Conservation (phyloP, 2,888 invertebrate genomes). For the Mystacides longicornis region DNA sequence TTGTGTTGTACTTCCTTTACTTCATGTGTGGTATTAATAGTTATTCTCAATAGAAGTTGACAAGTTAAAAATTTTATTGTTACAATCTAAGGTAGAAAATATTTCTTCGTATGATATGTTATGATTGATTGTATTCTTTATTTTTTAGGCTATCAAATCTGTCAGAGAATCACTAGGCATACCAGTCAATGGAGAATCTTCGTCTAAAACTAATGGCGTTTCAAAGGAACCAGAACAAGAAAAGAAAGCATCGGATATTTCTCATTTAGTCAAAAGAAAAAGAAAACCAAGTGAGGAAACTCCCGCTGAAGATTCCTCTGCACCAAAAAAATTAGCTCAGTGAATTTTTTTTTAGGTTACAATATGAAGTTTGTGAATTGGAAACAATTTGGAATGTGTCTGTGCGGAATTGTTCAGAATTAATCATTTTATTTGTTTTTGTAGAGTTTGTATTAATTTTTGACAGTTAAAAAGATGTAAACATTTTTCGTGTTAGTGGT, state of each 20-base stretch:
- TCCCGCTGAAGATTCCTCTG: slow-evolving; percentile 37
- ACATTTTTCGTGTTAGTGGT: too few relatives aligned
- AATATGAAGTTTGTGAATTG: neutral
- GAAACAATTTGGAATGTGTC: too few relatives aligned
- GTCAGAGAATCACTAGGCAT: slow-evolving; percentile 32
- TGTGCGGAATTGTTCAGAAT: too few relatives aligned
- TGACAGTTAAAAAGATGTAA: too few relatives aligned
- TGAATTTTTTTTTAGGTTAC: slow-evolving; percentile 3
- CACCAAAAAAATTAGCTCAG: slow-evolving; percentile 46
- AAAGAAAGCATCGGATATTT: slow-evolving; percentile 67
- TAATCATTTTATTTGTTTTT: too few relatives aligned
- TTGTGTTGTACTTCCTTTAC: neutral
- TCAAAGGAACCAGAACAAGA: slow-evolving; percentile 32
- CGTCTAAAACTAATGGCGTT: slow-evolving; percentile 19
- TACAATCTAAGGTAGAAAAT: slow-evolving; percentile 9
- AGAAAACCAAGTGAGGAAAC: slow-evolving; percentile 59
- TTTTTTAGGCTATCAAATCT: slow-evolving; percentile 34
- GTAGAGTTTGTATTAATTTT: too few relatives aligned
- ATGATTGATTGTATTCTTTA: slow-evolving; percentile 15
- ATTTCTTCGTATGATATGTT: neutral
- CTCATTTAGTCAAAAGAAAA: slow-evolving; percentile 74
- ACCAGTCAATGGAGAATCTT: slow-evolving; percentile 24
- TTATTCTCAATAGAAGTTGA: neutral
- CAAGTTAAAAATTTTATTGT: slow-evolving; percentile 4
- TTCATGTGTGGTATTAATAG: neutral